phyloP scores from a whole-genome alignment of 2,888 invertebrate genomes.

The Drosophila monieri region DNA sequence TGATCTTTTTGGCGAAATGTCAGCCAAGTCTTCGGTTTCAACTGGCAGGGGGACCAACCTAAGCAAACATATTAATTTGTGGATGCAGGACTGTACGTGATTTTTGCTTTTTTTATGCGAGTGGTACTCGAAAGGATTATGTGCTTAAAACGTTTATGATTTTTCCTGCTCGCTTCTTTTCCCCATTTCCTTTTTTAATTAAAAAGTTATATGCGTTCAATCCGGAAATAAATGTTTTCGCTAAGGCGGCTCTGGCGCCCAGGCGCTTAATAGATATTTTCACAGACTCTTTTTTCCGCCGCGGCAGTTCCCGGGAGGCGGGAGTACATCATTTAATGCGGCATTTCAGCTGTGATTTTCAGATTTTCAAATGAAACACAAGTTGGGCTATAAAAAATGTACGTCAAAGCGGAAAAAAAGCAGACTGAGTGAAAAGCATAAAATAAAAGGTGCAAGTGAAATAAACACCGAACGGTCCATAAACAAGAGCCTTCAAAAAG shows the following conservation, averaged over 20 bases:
- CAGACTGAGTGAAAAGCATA: constrained; percentile 13
- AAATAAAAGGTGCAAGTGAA: constrained; percentile 34
- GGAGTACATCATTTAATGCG: constrained; percentile 49
- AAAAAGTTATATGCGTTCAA: constrained; percentile 62
- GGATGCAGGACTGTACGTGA: constrained; percentile 41
- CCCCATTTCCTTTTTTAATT: constrained; percentile 56
- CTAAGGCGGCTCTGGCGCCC: not conserved
- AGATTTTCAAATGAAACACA: constrained; percentile 40
- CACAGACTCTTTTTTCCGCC: constrained; percentile 15
- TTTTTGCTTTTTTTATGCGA: constrained; percentile 15
- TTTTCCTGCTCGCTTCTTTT: constrained; percentile 22
- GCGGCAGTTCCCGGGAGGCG: constrained; percentile 27
- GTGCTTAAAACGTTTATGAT: constrained; percentile 53
- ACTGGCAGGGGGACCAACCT: constrained; percentile 42
- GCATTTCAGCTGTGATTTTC: constrained; percentile 58
- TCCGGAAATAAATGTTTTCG: constrained; percentile 41
- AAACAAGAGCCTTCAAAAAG: constrained; percentile 16
- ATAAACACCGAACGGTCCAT: constrained; percentile 24
- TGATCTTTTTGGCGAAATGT: constrained; percentile 34
- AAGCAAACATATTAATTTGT: constrained; percentile 76
- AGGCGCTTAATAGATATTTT: constrained; percentile 34
- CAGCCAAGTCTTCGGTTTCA: constrained; percentile 37
- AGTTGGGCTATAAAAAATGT: constrained; percentile 39
- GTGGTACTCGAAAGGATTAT: constrained; percentile 66
- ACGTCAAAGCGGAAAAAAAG: constrained; percentile 13